These are phyloP conservation scores for Cerastis leucographa DNA, from an alignment of 2,888 invertebrate species.

Conservation along the genomic window DNA sequence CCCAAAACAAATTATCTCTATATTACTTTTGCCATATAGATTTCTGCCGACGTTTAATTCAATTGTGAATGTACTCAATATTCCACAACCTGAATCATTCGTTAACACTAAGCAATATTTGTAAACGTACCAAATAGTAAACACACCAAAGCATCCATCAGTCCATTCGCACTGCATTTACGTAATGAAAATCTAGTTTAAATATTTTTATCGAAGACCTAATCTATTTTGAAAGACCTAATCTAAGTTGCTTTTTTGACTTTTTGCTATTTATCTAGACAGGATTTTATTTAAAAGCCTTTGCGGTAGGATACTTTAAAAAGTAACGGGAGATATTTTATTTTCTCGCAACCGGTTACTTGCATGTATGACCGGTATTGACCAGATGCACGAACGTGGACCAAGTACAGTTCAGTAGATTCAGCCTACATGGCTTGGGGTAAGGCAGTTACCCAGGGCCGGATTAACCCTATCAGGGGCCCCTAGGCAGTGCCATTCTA, in stretches of 20 bases:
- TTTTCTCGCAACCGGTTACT: not conserved
- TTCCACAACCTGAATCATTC: not conserved
- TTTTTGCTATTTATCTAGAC: not conserved
- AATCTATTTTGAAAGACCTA: slow-evolving; percentile 37
- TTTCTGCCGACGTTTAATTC: not conserved
- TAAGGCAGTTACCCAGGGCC: not conserved
- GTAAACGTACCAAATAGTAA: slow-evolving; percentile 12
- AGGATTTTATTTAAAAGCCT: not conserved
- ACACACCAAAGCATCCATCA: slow-evolving; percentile 28
- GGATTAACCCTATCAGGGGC: no score
- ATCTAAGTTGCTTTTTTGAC: not conserved
- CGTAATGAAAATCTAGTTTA: slow-evolving; percentile 15
- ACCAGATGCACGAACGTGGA: not conserved
- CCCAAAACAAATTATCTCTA: not conserved
- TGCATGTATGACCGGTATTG: not conserved
- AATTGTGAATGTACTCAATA: not conserved
- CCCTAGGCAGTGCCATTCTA: no score
- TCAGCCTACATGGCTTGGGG: not conserved
- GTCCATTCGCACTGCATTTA: slow-evolving; percentile 22
- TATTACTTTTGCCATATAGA: not conserved
- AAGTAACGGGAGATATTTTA: not conserved
- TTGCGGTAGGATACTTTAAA: slow-evolving; percentile 2
- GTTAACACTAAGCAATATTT: not conserved
- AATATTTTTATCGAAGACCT: slow-evolving; percentile 6
- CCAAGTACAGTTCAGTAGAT: not conserved